Base-by-base conservation (phyloP, 2,797 vertebrate species). In the Arrhamphus sclerolepis region DNA sequence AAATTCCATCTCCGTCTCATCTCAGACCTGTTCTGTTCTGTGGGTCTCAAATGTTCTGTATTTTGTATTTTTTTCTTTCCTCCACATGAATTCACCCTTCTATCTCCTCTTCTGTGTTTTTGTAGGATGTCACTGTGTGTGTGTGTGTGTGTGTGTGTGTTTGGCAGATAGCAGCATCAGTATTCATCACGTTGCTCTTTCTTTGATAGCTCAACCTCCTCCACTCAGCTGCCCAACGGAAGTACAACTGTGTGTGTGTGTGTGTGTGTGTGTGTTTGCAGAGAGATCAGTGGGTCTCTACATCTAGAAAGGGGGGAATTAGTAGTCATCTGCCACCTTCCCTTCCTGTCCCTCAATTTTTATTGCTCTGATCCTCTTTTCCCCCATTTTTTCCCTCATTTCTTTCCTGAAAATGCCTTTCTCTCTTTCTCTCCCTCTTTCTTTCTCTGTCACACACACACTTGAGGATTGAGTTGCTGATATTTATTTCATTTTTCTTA, bases 311-410 rank as follows among this genome's bases (percentile, higher is more conserved):
- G 69, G 20, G 24, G n/a, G 50, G 56, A 60, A 80, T 82, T 78
- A 79, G 77, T 53, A 80, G 75, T 77, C 82, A 1, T 60, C 64
- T 48, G n/a, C 51, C 73, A 49, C 73, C 69, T 10, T 50, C 59
- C 14, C 56, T 58, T 56, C 20, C 53, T 66, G 51, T 58, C 64
- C 39, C 61, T 72, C 34, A 22, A 19, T 58, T 57, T 46, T 61
- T 4, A 1, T 38, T 18, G 24, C 52, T 40, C 40, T 60, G 19
- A 4, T 40, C 26, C 18, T 29, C 50, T 44, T n/a, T 39, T 31
- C 22, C 10, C 13, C 29, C 16, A 6, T 39, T 60, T 40, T 53
- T 28, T 19, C 38, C 47, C 31, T 41, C 13, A 2, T 55, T 53
- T 56, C 14, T 14, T 20, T 69, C 9, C 38, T 43, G 4, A 28